Base-by-base conservation (phyloP, 2,113 vertebrate genomes). In the Embiotoca jacksoni region DNA sequence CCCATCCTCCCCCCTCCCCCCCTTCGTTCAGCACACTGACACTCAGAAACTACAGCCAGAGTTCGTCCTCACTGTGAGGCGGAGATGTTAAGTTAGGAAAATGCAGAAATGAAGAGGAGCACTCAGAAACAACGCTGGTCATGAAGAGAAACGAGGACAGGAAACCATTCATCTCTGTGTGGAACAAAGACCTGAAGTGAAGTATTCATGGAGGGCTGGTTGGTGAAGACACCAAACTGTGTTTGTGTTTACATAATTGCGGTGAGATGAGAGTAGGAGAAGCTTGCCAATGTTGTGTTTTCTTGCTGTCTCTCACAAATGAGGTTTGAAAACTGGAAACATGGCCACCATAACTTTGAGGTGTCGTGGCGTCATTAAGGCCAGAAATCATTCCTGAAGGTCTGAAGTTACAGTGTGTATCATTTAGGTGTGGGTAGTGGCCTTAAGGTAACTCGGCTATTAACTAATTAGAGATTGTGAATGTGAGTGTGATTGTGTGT, bases 41-140 rank as follows among this genome's bases (percentile, higher is more conserved):
- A 73, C 96, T 99, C 89, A 94, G 97, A 94, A 97, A 99, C 94
- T 99, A 99, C 93, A 96, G 96, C 86, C 98, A 99, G 95, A 99
- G 98, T 91, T 99, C 98, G 75, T 99, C 98, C 78, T 99, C 98
- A 4, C 94, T 99, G 96, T 99, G 96, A 99, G 93, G 82, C 50
- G 44, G 54, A 49, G 55, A 6, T n/a, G 46, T 72, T 41, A 11
- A 50, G 50, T 10, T 5, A 7, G 46, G 71, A 37, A 23, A 58
- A 16, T 1, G 32, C 65, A n/a, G 16, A 55, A 37, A 33, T 32
- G 73, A 53, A 64, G 72, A 72, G n/a, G 46, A 78, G 68, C 62
- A 49, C 52, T 75, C 60, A 56, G 47, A 67, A 68, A 64, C 53
- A 61, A 55, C 57, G 53, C 58, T n/a, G 72, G 58, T 49, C 36